Evolutionary conservation across 2,888 invertebrate genomes (phyloP), one percentile per base, ranked within the genome.

Genomic region (Drosophila emarginata): DNA sequence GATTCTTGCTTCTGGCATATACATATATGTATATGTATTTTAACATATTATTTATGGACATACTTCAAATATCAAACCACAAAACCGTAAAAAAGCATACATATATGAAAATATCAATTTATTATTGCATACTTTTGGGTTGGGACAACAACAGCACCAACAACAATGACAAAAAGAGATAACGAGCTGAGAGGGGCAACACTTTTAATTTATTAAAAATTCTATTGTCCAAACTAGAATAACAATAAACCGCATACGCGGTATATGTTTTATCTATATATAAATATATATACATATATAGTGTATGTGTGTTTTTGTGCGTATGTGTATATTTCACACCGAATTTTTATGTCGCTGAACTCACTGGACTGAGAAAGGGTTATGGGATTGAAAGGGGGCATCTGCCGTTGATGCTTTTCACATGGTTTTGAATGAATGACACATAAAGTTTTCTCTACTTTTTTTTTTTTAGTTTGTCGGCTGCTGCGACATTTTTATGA

Each of bases 191-290:
- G 63, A 60, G 57, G 61, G 59, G 60, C 68, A 69, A 76, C 70
- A 80, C 76, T 84, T 82, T 80, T 82, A 87, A 87, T 81, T 81
- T 81, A 82, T 82, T 85, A 87, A 87, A 83, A 85, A 87, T 76
- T 82, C 88, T 77, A 82, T 85, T 82, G 81, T 82, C 64, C 60
- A 40, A 63, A 68, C 73, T 74, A 75, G 86, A 82, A 81, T 82
- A 87, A 88, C 83, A 84, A 85, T 84, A 79, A 76, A 74, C 71
- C 67, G 39, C 79, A 78, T 14, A 32, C 52, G 14, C 45, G 56
- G 56, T 36, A 56, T 15, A 56, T 56, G 21, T 21, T 37, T 56
- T 56, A 56, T 56, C 37, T 67, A 79, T 77, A 66, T 67, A 74
- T 77, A 77, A 74, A 67, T 69, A 79, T 70, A 77, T 67, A 69